phyloP scores from a whole-genome alignment of 1,140 invertebrate species.

The Euura saliciscinereae region DNA sequence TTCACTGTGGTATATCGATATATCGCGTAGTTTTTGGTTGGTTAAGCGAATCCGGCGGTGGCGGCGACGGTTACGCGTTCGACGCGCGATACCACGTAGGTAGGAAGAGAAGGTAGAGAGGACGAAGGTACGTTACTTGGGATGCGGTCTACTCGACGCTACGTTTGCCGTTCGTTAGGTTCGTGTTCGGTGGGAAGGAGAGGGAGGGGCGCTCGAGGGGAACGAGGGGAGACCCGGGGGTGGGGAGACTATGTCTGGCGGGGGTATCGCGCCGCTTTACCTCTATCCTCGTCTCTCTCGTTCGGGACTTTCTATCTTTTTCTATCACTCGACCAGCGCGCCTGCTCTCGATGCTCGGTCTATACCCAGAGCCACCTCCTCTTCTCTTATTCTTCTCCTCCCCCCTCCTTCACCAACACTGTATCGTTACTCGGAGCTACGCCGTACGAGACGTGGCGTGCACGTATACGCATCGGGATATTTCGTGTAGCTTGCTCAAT shows the following conservation, averaged over 20 bases:
- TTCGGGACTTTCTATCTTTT: slow-evolving; percentile 22
- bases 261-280: slow-evolving; percentile 39
- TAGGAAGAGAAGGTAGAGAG: slow-evolving; percentile 3
- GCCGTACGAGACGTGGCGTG: background rate
- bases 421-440: background rate
- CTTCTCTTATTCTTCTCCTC: background rate
- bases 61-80: slow-evolving; percentile 8
- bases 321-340: slow-evolving; percentile 8
- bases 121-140: slow-evolving; percentile 52
- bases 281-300: slow-evolving; percentile 43
- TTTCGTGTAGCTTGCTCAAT: no score
- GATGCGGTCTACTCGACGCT: slow-evolving; percentile 59
- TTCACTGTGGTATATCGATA: background rate
- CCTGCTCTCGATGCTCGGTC: slow-evolving; percentile 8
- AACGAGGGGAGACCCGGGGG: slow-evolving; percentile 25
- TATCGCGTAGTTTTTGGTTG: slow-evolving; percentile 3
- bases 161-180: slow-evolving; percentile 56
- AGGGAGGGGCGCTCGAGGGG: slow-evolving; percentile 29
- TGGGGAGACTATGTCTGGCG: slow-evolving; percentile 34
- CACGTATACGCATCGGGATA: background rate
- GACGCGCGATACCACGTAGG: slow-evolving; percentile 2
- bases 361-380: slow-evolving; percentile 14
- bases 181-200: slow-evolving; percentile 40
- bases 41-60: slow-evolving; percentile 5
- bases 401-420: background rate